These are phyloP conservation scores for Drosophila picticornis DNA, from an alignment of 2,888 invertebrate species.

Conservation along the genomic window DNA sequence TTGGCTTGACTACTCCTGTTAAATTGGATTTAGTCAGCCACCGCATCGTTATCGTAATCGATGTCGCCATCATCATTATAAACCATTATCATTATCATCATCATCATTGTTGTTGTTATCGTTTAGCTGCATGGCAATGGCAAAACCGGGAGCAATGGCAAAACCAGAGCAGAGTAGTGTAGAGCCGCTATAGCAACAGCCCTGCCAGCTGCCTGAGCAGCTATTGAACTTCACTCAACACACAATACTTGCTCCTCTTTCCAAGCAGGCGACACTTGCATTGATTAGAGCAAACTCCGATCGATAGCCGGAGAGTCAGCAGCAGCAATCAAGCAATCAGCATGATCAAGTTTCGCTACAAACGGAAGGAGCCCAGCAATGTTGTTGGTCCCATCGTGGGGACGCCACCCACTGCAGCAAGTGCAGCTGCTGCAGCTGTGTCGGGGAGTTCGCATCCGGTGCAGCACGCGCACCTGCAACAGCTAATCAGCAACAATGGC, in stretches of 20 bases:
- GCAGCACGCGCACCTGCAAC: conserved; percentile 74
- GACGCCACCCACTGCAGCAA: conserved; percentile 7
- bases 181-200: neutral
- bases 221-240: neutral
- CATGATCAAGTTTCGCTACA: conserved; percentile 89
- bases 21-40: conserved; percentile 36
- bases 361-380: conserved; percentile 87
- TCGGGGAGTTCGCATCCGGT: conserved; percentile 4
- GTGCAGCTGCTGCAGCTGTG: neutral
- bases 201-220: neutral
- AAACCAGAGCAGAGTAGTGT: neutral
- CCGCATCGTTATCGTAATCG: conserved; percentile 26
- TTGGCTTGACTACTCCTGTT: neutral
- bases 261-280: conserved; percentile 10
- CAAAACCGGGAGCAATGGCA: conserved; percentile 4
- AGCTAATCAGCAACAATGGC: conserved; percentile 77
- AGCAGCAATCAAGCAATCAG: conserved; percentile 18
- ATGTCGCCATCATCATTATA: conserved; percentile 15
- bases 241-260: conserved; percentile 4
- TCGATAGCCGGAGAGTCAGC: neutral
- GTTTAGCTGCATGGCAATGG: conserved; percentile 19
- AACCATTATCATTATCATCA: neutral
- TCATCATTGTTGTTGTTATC: neutral
- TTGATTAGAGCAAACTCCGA: conserved; percentile 3
- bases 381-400: conserved; percentile 62